Conservation (phyloP, 2,888 invertebrate species). For the Megalurothrips usitatus region DNA sequence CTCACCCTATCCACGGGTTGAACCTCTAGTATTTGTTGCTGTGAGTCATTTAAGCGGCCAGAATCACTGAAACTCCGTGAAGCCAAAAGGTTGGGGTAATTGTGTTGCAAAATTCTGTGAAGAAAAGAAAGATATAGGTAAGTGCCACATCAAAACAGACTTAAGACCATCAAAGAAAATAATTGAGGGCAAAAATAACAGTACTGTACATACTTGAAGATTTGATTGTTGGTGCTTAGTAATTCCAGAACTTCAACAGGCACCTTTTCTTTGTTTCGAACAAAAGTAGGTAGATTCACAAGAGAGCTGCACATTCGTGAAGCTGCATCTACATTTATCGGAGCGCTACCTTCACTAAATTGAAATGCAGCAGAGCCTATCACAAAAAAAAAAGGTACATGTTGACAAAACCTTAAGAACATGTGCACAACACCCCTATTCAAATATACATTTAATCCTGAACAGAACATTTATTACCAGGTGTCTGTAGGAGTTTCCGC, state of each 20-base stretch:
- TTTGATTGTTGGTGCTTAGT: conserved; percentile 57
- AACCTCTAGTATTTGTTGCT: not conserved
- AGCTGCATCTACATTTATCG: conserved; percentile 41
- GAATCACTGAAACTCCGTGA: conserved; percentile 71
- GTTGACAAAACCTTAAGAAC: not conserved
- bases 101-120: conserved; percentile 64
- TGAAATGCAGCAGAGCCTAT: conserved; percentile 33
- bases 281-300: conserved; percentile 78
- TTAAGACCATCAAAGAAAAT: too few relatives aligned
- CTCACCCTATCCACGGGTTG: not conserved
- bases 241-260: conserved; percentile 71
- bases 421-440: not conserved
- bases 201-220: not conserved
- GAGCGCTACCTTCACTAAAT: conserved; percentile 45
- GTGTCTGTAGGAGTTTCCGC: conserved; percentile 39
- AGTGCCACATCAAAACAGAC: not conserved
- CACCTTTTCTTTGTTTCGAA: conserved; percentile 70
- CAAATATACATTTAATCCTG: not conserved
- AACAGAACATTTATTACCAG: conserved; percentile 33
- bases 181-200: not conserved
- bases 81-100: conserved; percentile 68
- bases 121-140: not conserved
- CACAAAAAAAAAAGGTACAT: not conserved
- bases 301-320: conserved; percentile 68
- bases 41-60: conserved; percentile 51